Evolutionary conservation across 2,113 vertebrate genomes (phyloP).

Genomic region (Sapajus apella): DNA sequence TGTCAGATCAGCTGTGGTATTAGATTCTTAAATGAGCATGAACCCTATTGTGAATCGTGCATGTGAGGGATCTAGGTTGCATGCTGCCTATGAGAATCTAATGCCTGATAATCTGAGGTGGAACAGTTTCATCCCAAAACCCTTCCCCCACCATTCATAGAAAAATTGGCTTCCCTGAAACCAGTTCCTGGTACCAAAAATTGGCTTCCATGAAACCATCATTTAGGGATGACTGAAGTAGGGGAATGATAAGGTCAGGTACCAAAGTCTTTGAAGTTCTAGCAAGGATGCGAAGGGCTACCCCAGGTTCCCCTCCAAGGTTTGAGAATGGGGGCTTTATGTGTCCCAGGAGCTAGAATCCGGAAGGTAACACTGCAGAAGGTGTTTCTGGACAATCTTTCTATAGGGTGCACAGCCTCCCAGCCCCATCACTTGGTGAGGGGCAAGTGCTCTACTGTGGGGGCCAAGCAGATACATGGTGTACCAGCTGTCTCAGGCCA

Average conservation of each 20-base stretch:
- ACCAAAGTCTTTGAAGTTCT: neutral
- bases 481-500: neutral
- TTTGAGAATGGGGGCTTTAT: neutral
- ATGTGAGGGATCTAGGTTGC: no score
- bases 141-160: no score
- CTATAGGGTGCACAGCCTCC: neutral
- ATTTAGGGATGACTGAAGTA: neutral
- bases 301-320: neutral
- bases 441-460: neutral
- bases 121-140: no score
- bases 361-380: neutral
- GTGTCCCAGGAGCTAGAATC: neutral
- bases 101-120: no score
- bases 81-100: no score
- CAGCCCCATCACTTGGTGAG: neutral
- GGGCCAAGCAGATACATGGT: neutral
- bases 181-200: no score
- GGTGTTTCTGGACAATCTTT: neutral
- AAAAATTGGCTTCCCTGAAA: no score
- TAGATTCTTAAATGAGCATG: no score
- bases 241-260: neutral
- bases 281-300: neutral
- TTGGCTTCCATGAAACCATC: no score
- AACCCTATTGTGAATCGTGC: no score
- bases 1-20: no score